Percentiles rank a stretch among this genome's conserved stretches.
These are phyloP conservation scores for Numida meleagris DNA, from an alignment of 2,113 vertebrate species.

Conservation along the genomic window DNA sequence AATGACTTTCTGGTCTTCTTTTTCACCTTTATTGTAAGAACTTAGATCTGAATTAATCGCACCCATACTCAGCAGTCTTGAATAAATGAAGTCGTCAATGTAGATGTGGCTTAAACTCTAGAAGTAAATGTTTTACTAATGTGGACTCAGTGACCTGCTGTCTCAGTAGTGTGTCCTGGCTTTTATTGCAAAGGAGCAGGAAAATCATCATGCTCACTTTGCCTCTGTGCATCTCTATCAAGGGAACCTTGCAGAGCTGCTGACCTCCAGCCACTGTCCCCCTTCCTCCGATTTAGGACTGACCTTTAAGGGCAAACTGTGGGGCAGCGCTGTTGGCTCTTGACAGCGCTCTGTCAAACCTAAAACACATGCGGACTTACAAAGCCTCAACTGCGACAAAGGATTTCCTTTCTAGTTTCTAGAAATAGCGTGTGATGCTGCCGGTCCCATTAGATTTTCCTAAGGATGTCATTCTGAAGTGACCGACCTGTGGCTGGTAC, in stretches of 20 bases:
- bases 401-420: constrained; percentile 63
- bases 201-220: background rate
- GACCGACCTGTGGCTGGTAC: constrained; percentile 42
- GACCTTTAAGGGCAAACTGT: background rate
- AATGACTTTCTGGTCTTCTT: background rate
- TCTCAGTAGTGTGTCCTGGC: background rate
- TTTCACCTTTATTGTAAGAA: background rate
- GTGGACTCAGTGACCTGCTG: background rate
- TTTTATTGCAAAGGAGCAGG: background rate
- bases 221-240: background rate
- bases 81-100: background rate
- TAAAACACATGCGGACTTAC: background rate
- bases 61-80: background rate
- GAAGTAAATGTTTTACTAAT: constrained; percentile 11
- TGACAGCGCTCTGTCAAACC: background rate
- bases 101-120: background rate
- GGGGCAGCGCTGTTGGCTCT: background rate
- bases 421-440: constrained; percentile 40
- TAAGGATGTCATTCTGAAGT: constrained; percentile 52
- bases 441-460: background rate
- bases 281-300: background rate
- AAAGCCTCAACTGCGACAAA: background rate
- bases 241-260: background rate
- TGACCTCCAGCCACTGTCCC: background rate
- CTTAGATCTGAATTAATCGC: background rate